Base-by-base conservation (phyloP, 2,113 vertebrate genomes). In the Raphicerus campestris region DNA sequence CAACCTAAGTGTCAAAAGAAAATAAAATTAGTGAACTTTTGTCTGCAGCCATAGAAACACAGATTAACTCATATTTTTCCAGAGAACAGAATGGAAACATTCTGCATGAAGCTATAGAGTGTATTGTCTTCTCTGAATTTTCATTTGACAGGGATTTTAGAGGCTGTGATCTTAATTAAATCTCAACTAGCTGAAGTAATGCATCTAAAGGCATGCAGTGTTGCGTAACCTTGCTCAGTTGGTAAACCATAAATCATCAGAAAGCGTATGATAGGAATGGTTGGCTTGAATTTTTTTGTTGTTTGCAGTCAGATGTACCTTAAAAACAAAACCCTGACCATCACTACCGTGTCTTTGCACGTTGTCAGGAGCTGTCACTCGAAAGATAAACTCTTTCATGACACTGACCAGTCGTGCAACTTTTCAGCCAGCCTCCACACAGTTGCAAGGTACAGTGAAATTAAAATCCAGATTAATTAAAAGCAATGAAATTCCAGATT, bases 131-230 rank as follows among this genome's bases (percentile, higher is more conserved):
- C 98, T 98, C 98, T 99, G 99, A 99, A 99, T 99, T 99, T 99
- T 99, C 98, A 99, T 99, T 99, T 99, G 99, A 99, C 99, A 98
- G 98, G 99, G 99, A 99, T 99, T 99, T 99, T 99, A 99, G 98
- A 98, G 99, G 98, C 99, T 99, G 99, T 99, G 99, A 99, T 99
- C 99, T 99, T 99, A 99, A 99, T 99, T 99, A 99, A 99, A 99
- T 99, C 99, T 99, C 99, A 99, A 99, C 99, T 98, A 98, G 99
- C 99, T 99, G 98, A 99, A 99, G 99, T 99, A 99, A 99, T 98
- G 98, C 98, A 98, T 99, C 99, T 99, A 98, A 99, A 99, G 98
- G 99, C 99, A 98, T 97, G 99, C 98, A 98, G 97, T 92, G 98
- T 99, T 99, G 99, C 98, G 91, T 99, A 99, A 99, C 99, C 98